Percentiles rank a stretch among this genome's conserved stretches.
phyloP scores from a whole-genome alignment of 2,888 invertebrate genomes.

The Mesorhabditis belari region DNA sequence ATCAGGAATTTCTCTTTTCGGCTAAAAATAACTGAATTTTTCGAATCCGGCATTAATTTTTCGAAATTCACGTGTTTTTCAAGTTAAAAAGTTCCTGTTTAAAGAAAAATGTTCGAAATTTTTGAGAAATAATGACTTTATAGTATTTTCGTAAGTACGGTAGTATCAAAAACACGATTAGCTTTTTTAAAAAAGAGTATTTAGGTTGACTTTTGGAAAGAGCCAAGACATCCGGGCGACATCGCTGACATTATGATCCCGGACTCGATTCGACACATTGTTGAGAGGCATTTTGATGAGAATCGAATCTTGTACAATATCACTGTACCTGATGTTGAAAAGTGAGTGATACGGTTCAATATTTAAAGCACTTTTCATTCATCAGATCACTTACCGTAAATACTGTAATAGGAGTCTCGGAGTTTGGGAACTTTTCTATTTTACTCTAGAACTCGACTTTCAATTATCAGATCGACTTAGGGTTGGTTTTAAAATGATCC shows the following conservation, averaged over 20 bases:
- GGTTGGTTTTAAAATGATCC: no score
- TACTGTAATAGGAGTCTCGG: no score
- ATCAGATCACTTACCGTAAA: no score
- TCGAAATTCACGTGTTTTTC: background rate
- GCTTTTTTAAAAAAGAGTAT: background rate
- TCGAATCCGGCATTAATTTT: background rate
- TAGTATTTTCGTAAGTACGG: background rate
- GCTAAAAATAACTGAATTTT: background rate
- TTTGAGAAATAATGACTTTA: background rate
- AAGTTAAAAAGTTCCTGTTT: background rate
- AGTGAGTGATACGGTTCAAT: constrained; percentile 12
- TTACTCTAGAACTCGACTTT: no score
- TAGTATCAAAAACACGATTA: background rate
- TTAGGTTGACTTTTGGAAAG: constrained; percentile 8
- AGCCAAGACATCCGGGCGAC: constrained; percentile 74
- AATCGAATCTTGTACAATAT: constrained; percentile 27
- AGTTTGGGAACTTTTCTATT: no score
- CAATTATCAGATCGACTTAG: no score
- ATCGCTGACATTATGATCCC: constrained; percentile 73
- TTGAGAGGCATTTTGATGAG: constrained; percentile 11
- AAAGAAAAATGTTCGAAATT: background rate
- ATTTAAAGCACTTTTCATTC: background rate
- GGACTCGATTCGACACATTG: background rate
- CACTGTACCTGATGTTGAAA: constrained; percentile 43
- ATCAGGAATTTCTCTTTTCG: no score